Conservation (phyloP, 2,797 vertebrate genomes). For the Etheostoma perlongum region DNA sequence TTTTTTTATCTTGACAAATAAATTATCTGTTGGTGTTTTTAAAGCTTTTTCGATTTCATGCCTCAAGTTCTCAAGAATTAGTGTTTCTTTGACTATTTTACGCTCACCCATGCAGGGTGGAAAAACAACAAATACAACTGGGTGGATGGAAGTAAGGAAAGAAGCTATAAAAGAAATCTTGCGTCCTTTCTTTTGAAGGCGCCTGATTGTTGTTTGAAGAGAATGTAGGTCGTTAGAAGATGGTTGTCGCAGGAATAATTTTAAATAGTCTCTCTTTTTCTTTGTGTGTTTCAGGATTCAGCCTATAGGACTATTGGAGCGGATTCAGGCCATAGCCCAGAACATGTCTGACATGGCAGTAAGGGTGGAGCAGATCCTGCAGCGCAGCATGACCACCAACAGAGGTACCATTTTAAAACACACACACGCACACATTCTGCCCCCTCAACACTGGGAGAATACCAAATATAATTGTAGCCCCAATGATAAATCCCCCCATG, state of each 20-base stretch:
- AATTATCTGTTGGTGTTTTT: slow-evolving; percentile 68
- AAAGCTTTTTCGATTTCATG: slow-evolving; percentile 72
- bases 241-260: slow-evolving; percentile 11
- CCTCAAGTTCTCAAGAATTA: slow-evolving; percentile 71
- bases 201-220: slow-evolving; percentile 21
- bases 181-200: slow-evolving; percentile 10
- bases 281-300: slow-evolving; percentile 77
- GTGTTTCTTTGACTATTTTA: slow-evolving; percentile 62
- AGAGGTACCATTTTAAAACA: slow-evolving; percentile 82
- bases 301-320: slow-evolving; percentile 90
- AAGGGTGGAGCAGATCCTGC: slow-evolving; percentile 95
- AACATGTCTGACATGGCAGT: slow-evolving; percentile 95
- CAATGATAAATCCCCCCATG: slow-evolving; percentile 22
- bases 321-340: slow-evolving; percentile 96
- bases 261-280: background rate
- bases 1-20: slow-evolving; percentile 68
- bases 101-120: slow-evolving; percentile 15
- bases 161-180: slow-evolving; percentile 16
- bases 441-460: slow-evolving; percentile 33
- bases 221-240: slow-evolving; percentile 6
- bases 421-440: background rate
- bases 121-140: slow-evolving; percentile 34
- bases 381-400: slow-evolving; percentile 88
- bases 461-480: slow-evolving; percentile 20
- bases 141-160: slow-evolving; percentile 10